A percentile compares a stretch with the other conserved stretches of the same genome.
Conservation (phyloP, 1,140 invertebrate genomes). For the Oncopeltus fasciatus region DNA sequence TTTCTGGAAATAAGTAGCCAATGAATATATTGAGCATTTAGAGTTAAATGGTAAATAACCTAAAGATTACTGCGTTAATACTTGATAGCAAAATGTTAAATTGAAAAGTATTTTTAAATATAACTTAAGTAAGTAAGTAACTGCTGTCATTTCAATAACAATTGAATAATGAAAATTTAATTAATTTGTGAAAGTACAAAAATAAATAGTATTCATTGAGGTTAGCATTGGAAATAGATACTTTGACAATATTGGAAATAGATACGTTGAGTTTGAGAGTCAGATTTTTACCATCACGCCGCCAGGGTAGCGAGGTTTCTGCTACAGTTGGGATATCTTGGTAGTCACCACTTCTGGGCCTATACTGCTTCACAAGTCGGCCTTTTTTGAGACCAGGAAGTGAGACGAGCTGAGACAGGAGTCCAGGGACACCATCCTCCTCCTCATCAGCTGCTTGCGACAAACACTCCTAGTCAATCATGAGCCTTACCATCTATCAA, state of each 20-base stretch:
- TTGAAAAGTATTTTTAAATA: too few relatives aligned
- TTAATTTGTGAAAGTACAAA: neutral
- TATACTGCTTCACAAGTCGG: conserved; percentile 46
- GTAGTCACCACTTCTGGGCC: conserved; percentile 26
- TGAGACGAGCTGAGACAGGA: conserved; percentile 47
- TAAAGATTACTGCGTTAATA: too few relatives aligned
- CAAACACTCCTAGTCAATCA: neutral
- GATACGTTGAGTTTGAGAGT: neutral
- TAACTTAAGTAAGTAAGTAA: too few relatives aligned
- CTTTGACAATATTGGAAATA: too few relatives aligned
- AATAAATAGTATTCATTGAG: neutral
- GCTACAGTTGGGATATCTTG: conserved; percentile 44
- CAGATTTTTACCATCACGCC: conserved; percentile 27
- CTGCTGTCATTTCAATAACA: too few relatives aligned
- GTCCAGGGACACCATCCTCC: conserved; percentile 18
- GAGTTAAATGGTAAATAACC: too few relatives aligned
- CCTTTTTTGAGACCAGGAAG: conserved; percentile 46
- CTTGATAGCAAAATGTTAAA: too few relatives aligned
- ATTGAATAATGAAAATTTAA: too few relatives aligned
- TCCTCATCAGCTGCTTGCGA: neutral
- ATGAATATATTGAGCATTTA: too few relatives aligned
- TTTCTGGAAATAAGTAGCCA: too few relatives aligned
- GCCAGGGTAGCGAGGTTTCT: conserved; percentile 58
- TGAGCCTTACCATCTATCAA: too few relatives aligned
- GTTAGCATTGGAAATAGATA: conserved; percentile 8